Base-by-base conservation (phyloP, 2,113 vertebrate genomes). In the Malurus elegans region DNA sequence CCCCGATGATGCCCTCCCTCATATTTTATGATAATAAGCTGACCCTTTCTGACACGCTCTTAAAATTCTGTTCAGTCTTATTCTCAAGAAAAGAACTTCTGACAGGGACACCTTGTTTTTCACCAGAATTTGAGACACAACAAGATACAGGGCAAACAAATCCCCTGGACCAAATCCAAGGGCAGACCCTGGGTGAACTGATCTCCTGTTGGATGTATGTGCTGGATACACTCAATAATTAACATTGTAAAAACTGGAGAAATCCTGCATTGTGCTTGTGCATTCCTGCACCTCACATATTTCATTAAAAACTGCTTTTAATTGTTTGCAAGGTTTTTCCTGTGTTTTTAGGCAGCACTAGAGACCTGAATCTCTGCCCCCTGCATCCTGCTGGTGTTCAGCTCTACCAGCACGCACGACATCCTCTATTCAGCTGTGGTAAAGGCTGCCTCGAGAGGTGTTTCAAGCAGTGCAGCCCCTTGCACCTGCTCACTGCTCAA, bases 371-470 rank as follows among this genome's bases (percentile, higher is more conserved):
- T 36, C 51, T 24, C 20, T 51, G 24, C 6, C 4, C 5, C 11
- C 71, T 0, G 1, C 24, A 26, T 72, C 14, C 32, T 44, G 26
- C 57, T 67, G 34, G 21, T 18, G 25, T 0, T 2, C 32, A 48
- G 21, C 18, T 84, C 40, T 38, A 1, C 26, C 23, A 3, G 4
- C 32, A 50, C 20, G 36, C 45, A 29, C 18, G 1, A 1, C 5
- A 31, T 31, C 2, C 1, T 51, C 61, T 44, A 25, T 29, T 72
- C 45, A 76, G 18, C 34, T 45, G n/a, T 12, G 34, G 26, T 23
- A 65, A 72, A 60, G 29, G 26, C 50, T 92, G 58, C 44, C 45
- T 54, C 15, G 8, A 58, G 31, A 88, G 45, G 13, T 12, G 18
- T 64, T 87, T 34, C 15, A n/a, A 5, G 3, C 9, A 50, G 19